A percentile compares a stretch with the other conserved stretches of the same genome.
Evolutionary conservation across 2,113 vertebrate species (phyloP).

Genomic region (Tetraodon nigroviridis): DNA sequence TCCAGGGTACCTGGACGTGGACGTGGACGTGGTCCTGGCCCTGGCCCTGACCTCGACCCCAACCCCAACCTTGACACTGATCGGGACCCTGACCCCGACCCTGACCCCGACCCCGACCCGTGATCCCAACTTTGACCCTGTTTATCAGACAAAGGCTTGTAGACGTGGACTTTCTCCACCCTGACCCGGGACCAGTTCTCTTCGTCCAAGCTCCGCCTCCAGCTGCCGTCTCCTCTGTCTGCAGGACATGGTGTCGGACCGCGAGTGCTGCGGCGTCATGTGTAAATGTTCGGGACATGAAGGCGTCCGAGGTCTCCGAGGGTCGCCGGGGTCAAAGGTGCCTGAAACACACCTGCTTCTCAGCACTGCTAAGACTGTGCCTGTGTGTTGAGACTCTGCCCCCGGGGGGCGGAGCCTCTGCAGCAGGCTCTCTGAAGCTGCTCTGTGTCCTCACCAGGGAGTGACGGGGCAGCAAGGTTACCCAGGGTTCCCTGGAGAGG

Average conservation of each 20-base stretch:
- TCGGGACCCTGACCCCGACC: too few relatives aligned
- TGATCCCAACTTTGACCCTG: too few relatives aligned
- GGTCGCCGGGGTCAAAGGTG: slow-evolving; percentile 77
- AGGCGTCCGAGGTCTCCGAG: slow-evolving; percentile 70
- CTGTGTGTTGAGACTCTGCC: not conserved
- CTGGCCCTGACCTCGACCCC: too few relatives aligned
- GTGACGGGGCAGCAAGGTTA: slow-evolving; percentile 66
- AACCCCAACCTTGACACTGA: too few relatives aligned
- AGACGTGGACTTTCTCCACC: too few relatives aligned
- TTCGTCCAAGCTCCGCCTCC: not conserved
- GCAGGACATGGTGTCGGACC: slow-evolving; percentile 72
- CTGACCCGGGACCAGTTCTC: not conserved
- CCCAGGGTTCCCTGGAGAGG: slow-evolving; percentile 81
- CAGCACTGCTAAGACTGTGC: not conserved
- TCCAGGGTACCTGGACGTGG: not conserved
- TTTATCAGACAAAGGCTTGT: too few relatives aligned
- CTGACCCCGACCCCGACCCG: too few relatives aligned
- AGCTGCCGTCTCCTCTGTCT: slow-evolving; percentile 10
- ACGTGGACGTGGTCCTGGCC: not conserved
- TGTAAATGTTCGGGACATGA: slow-evolving; percentile 81
- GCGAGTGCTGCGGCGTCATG: slow-evolving; percentile 77
- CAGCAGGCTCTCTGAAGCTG: not conserved
- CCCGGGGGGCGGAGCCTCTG: too few relatives aligned
- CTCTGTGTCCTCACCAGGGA: slow-evolving; percentile 66
- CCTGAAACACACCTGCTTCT: slow-evolving; percentile 7